Conservation (phyloP, 1,140 invertebrate genomes). For the Heliothis virescens region DNA sequence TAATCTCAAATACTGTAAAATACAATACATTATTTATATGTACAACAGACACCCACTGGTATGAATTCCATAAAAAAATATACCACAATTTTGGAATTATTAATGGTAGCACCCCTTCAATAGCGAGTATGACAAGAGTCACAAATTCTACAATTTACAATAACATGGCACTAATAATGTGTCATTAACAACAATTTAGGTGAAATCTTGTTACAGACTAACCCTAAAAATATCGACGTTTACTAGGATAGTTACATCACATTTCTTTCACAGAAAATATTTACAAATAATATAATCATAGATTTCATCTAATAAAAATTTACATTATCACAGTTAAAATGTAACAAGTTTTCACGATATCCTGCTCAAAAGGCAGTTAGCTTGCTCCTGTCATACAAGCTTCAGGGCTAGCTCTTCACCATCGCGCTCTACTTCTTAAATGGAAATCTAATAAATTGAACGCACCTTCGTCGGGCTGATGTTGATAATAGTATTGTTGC, state of each 20-base stretch:
- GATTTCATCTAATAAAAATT: slow-evolving; percentile 85
- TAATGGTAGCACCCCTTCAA: slow-evolving; percentile 87
- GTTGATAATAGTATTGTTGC: slow-evolving; percentile 86
- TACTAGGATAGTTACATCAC: slow-evolving; percentile 82
- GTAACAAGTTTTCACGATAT: slow-evolving; percentile 85
- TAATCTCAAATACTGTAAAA: slow-evolving; percentile 86
- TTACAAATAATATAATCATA: slow-evolving; percentile 80
- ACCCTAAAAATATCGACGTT: slow-evolving; percentile 81
- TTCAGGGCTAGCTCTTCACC: slow-evolving; percentile 87
- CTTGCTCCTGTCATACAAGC: slow-evolving; percentile 87
- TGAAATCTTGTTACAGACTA: slow-evolving; percentile 87
- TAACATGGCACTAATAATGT: slow-evolving; percentile 86
- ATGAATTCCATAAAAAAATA: slow-evolving; percentile 85
- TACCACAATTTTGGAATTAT: slow-evolving; percentile 86
- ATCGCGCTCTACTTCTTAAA: slow-evolving; percentile 86
- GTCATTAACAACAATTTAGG: slow-evolving; percentile 82
- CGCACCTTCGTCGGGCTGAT: slow-evolving; percentile 86
- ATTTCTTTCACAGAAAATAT: slow-evolving; percentile 81
- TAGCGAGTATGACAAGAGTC: slow-evolving; percentile 87
- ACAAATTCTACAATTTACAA: slow-evolving; percentile 85
- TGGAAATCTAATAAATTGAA: slow-evolving; percentile 87
- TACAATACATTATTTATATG: slow-evolving; percentile 84
- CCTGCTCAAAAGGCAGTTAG: slow-evolving; percentile 75
- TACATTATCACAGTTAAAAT: slow-evolving; percentile 86
- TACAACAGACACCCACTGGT: slow-evolving; percentile 85